phyloP scores from a whole-genome alignment of 2,113 vertebrate species.

The Lophotis ruficrista region DNA sequence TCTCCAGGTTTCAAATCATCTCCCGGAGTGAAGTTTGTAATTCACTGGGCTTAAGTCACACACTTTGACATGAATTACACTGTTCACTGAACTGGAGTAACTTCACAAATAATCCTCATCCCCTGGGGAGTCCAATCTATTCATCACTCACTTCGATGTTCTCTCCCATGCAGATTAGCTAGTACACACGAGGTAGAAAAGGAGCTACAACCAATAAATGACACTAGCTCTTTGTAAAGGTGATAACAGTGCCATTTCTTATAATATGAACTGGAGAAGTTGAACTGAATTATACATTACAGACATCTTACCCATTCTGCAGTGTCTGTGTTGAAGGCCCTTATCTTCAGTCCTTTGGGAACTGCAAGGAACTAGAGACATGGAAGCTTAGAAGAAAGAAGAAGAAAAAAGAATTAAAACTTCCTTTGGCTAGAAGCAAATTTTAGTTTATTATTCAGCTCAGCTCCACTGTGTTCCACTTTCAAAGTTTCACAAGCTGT shows the following conservation, averaged over 20 bases:
- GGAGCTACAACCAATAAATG: not conserved
- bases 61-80: conserved; percentile 26
- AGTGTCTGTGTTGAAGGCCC: conserved; percentile 10
- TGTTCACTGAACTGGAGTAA: conserved; percentile 30
- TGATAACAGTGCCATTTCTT: not conserved
- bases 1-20: not conserved
- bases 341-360: conserved; percentile 50
- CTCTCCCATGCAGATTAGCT: not conserved
- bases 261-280: not conserved
- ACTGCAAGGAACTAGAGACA: not conserved
- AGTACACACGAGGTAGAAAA: not conserved
- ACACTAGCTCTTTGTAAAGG: not conserved
- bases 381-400: conserved; percentile 9
- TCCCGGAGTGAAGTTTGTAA: conserved; percentile 15
- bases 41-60: not conserved
- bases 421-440: conserved; percentile 57
- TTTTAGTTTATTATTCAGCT: conserved; percentile 60
- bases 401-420: not conserved
- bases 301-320: not conserved
- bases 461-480: conserved; percentile 26
- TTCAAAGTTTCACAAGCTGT: conserved; percentile 21
- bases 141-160: not conserved
- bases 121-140: not conserved
- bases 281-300: conserved; percentile 57
- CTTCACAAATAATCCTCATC: conserved; percentile 39